These are phyloP conservation scores for Miniopterus natalensis DNA, from an alignment of 2,113 vertebrate species.

Conservation along the genomic window DNA sequence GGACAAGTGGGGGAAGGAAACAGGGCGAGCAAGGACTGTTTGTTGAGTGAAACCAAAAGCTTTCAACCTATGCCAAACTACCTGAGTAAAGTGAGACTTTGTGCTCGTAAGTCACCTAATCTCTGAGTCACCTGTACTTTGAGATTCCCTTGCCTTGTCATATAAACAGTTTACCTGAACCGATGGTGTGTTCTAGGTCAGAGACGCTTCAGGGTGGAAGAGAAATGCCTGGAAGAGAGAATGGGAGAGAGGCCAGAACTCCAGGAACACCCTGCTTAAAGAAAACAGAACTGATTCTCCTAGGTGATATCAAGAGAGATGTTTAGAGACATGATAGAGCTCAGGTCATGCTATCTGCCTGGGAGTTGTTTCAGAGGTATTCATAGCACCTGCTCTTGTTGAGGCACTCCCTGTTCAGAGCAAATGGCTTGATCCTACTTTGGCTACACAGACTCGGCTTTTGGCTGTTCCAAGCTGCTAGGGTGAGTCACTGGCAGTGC, in stretches of 20 bases:
- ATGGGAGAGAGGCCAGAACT: background rate
- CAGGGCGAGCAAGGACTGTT: background rate
- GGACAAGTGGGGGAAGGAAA: background rate
- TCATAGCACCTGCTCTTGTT: background rate
- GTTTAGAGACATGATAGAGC: background rate
- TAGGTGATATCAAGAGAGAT: background rate
- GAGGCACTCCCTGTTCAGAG: background rate
- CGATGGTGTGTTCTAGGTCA: background rate
- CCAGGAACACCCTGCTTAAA: background rate
- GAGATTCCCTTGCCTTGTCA: background rate
- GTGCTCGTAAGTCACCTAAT: constrained; percentile 17
- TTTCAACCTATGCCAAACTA: constrained; percentile 73
- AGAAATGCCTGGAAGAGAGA: background rate
- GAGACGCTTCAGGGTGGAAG: background rate
- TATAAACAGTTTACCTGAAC: constrained; percentile 51
- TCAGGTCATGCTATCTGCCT: background rate
- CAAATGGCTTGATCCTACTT: background rate
- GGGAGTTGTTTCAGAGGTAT: background rate
- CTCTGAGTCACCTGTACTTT: constrained; percentile 2
- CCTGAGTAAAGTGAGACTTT: constrained; percentile 48
- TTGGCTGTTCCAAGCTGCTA: background rate
- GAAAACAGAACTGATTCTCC: background rate
- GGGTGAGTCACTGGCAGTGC: background rate
- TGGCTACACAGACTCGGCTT: background rate
- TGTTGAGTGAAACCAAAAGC: constrained; percentile 51